A percentile compares a stretch with the other conserved stretches of the same genome.
Conservation (phyloP, 2,888 invertebrate genomes). For the Metopia argyrocephala region DNA sequence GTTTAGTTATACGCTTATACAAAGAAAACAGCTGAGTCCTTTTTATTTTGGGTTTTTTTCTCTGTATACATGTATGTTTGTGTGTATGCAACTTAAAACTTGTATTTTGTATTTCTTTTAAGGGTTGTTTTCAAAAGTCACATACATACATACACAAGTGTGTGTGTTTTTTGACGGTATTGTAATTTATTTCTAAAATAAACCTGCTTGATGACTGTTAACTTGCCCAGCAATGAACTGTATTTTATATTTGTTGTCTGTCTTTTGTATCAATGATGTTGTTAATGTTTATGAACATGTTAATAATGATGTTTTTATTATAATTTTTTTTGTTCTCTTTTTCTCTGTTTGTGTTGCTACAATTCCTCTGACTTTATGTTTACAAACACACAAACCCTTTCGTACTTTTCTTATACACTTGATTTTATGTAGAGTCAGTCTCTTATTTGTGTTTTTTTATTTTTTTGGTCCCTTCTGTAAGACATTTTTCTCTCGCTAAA, state of each 20-base stretch:
- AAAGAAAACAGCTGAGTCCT: slow-evolving; percentile 52
- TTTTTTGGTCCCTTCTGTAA: slow-evolving; percentile 10
- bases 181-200: not conserved
- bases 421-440: slow-evolving; percentile 26
- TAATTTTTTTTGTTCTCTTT: not conserved
- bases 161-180: not conserved
- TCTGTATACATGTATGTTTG: slow-evolving; percentile 69
- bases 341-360: not conserved
- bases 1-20: not conserved
- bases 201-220: slow-evolving; percentile 18
- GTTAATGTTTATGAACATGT: not conserved
- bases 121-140: slow-evolving; percentile 13
- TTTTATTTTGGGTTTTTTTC: not conserved
- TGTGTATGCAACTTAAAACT: not conserved
- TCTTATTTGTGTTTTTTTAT: not conserved
- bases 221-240: slow-evolving; percentile 25
- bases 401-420: slow-evolving; percentile 19
- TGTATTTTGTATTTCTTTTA: slow-evolving; percentile 12
- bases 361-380: not conserved
- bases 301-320: slow-evolving; percentile 9
- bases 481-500: not conserved
- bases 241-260: not conserved
- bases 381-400: not conserved
- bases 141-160: not conserved
- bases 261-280: slow-evolving; percentile 19